Evolutionary conservation across 2,797 vertebrate species (phyloP), one percentile per base, ranked within the genome.

Genomic region (Hybognathus amarus): DNA sequence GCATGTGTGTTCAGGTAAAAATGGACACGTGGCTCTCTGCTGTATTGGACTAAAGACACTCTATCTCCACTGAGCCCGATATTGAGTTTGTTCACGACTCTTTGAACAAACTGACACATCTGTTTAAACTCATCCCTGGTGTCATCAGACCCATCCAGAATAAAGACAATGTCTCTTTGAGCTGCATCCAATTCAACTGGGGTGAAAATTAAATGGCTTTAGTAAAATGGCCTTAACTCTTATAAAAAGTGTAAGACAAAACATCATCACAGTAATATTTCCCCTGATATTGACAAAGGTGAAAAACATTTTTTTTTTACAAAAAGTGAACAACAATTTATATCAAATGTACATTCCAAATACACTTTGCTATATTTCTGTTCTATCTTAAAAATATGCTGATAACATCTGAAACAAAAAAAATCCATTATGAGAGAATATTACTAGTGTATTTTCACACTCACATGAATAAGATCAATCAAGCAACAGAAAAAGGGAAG

Each of bases 11-110:
- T 96, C 56, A 96, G 90, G 67, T 95, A 89, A 83, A 97, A 97
- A 83, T 96, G 93, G 69, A 94, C 91, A 0, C 61, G 88, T 42
- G 94, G 90, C 5, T 95, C 93, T 10, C 92, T 93, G 0, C 96
- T 95, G 90, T 95, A 96, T 89, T 97, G 96, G 54, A 97, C 92
- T 83, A 97, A 94, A 0, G 95, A 95, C 50, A 97, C 90, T 69
- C 94, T 90, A 36, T 95, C 96, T 66, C 89, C 89, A 81, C 93
- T 94, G 1, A 92, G 92, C 79, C 94, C 93, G 88, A 97, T 93
- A 0, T 95, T 94, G 89, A 97, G 82, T 63, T 83, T 92, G 64
- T 88, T 92, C 2, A 96, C 94, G 8, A 97, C 86, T 73, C 90
- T 92, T 83, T 91, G 90, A 0, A 97, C 93, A 88, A 96, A 91